These are phyloP conservation scores for Altica lythri DNA, from an alignment of 2,888 invertebrate genomes.

Conservation along the genomic window DNA sequence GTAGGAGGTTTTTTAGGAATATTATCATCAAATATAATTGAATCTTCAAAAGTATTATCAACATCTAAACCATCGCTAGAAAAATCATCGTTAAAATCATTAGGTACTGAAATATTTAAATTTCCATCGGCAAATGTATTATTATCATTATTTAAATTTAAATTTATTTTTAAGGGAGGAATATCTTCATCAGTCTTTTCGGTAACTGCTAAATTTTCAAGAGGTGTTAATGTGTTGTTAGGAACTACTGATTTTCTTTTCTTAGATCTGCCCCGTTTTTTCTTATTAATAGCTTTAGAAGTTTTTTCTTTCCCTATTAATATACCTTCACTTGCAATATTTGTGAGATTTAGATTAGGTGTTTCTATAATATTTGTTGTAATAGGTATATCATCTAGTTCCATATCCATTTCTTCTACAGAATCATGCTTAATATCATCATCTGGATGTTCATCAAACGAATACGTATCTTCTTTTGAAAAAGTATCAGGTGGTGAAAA, in stretches of 20 bases:
- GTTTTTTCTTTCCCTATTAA: not conserved
- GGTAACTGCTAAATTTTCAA: no score
- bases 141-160: constrained; percentile 2
- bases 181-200: constrained; percentile 4
- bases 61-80: constrained; percentile 3
- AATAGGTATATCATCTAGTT: constrained; percentile 44
- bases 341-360: constrained; percentile 19
- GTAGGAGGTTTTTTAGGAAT: constrained; percentile 6
- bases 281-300: not conserved
- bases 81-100: constrained; percentile 6
- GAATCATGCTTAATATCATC: constrained; percentile 38
- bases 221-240: no score
- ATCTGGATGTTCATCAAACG: constrained; percentile 6
- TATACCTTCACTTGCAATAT: not conserved
- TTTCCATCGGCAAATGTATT: not conserved
- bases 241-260: no score
- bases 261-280: constrained; percentile 18
- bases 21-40: constrained; percentile 4
- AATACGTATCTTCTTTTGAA: constrained; percentile 24
- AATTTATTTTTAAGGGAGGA: constrained; percentile 5
- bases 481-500: constrained; percentile 31
- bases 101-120: not conserved
- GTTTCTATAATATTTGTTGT: constrained; percentile 42
- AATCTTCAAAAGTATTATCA: constrained; percentile 9
- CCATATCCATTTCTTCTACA: constrained; percentile 46